phyloP scores from a whole-genome alignment of 2,888 invertebrate genomes.

The Amiota minor region DNA sequence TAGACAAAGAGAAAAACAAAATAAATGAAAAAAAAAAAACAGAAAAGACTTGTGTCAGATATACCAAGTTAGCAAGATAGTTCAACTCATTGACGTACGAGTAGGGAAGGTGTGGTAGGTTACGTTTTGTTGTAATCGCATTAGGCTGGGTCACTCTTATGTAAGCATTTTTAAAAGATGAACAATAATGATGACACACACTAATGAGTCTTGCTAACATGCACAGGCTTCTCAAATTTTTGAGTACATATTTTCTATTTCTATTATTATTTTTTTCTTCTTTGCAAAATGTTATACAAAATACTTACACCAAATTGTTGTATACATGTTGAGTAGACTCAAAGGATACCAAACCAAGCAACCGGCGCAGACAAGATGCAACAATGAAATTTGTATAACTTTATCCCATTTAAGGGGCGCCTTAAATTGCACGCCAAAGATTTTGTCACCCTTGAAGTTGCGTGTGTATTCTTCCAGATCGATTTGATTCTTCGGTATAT shows the following conservation, averaged over 20 bases:
- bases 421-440: slow-evolving; percentile 74
- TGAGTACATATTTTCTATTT: not conserved
- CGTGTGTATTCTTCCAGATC: slow-evolving; percentile 65
- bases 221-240: not conserved
- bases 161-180: not conserved
- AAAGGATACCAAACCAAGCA: slow-evolving; percentile 69
- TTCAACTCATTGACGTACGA: too few relatives aligned
- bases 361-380: slow-evolving; percentile 75
- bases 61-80: too few relatives aligned
- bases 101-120: too few relatives aligned
- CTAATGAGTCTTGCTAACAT: not conserved
- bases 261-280: too few relatives aligned
- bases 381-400: slow-evolving; percentile 75
- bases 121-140: slow-evolving; percentile 1
- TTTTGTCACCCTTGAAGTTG: slow-evolving; percentile 65
- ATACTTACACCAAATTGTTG: slow-evolving; percentile 78
- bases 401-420: slow-evolving; percentile 81
- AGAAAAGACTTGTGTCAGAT: too few relatives aligned
- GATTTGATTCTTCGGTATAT: slow-evolving; percentile 61
- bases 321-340: slow-evolving; percentile 71
- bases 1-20: not conserved
- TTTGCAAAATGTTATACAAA: slow-evolving; percentile 36
- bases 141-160: not conserved
- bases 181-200: slow-evolving; percentile 3
- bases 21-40: too few relatives aligned